These are phyloP conservation scores for Hecatera dysodea DNA, from an alignment of 2,888 invertebrate genomes.

Conservation along the genomic window DNA sequence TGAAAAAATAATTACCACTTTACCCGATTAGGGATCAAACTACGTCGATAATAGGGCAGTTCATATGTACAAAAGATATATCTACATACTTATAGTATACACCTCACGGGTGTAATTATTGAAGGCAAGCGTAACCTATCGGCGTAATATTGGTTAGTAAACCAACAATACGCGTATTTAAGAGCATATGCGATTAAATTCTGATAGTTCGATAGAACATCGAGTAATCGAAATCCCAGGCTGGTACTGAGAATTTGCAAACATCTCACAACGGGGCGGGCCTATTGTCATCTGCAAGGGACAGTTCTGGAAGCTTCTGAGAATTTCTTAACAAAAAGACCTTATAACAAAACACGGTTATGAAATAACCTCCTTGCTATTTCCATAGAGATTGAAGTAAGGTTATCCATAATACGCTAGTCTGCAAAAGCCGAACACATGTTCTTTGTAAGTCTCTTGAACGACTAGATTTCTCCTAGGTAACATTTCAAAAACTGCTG, in stretches of 20 bases:
- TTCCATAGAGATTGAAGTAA: not conserved
- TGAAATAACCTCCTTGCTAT: not conserved
- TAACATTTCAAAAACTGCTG: not conserved
- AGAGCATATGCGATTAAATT: too few relatives aligned
- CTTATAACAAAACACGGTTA: too few relatives aligned
- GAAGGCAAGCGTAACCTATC: too few relatives aligned
- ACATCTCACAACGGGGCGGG: not conserved
- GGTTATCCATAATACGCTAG: not conserved
- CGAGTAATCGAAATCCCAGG: not conserved
- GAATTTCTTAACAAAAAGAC: not conserved
- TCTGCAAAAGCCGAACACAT: not conserved
- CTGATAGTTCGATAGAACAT: too few relatives aligned
- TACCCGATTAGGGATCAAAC: not conserved
- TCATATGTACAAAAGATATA: not conserved
- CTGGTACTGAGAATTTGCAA: not conserved
- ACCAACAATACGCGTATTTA: too few relatives aligned
- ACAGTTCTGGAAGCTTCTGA: not conserved
- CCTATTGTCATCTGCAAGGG: not conserved
- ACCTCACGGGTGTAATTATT: too few relatives aligned
- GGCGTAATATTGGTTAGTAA: too few relatives aligned
- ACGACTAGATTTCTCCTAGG: constrained; percentile 15
- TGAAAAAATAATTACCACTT: not conserved
- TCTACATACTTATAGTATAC: too few relatives aligned
- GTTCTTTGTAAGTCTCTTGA: not conserved
- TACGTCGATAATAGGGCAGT: not conserved